phyloP scores from a whole-genome alignment of 2,888 invertebrate genomes.

The Polydrusus cervinus region DNA sequence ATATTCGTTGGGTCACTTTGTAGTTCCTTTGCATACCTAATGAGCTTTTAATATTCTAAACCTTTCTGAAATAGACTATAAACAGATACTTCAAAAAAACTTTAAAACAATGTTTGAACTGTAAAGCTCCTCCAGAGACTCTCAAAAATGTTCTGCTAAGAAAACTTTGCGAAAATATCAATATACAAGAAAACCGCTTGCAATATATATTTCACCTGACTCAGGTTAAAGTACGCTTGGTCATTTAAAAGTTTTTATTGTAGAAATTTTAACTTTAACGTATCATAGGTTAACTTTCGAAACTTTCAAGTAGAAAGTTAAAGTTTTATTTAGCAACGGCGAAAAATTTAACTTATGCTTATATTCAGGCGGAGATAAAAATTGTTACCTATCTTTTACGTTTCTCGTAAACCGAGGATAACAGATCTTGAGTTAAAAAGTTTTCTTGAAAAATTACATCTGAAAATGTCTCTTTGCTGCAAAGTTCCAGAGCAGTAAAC shows the following conservation, averaged over 20 bases:
- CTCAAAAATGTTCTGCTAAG: conserved; percentile 8
- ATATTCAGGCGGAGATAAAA: conserved; percentile 59
- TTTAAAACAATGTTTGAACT: no score
- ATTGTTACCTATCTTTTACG: conserved; percentile 55
- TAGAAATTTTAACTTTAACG: conserved; percentile 61
- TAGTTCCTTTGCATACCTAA: no score
- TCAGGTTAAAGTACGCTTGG: conserved; percentile 60
- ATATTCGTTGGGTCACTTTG: no score
- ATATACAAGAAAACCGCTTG: conserved; percentile 23
- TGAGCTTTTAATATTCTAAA: no score
- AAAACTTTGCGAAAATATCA: conserved; percentile 27
- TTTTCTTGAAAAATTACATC: conserved; percentile 30
- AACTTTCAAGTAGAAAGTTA: conserved; percentile 63
- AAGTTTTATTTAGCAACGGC: conserved; percentile 59
- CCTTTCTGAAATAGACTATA: no score
- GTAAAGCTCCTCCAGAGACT: conserved; percentile 1
- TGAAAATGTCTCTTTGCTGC: neutral
- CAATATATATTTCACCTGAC: conserved; percentile 62
- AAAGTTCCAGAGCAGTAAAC: neutral
- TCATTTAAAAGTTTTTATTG: conserved; percentile 66
- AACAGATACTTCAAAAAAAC: no score
- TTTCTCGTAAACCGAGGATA: conserved; percentile 40
- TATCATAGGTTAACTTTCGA: conserved; percentile 61
- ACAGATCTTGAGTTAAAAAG: conserved; percentile 41
- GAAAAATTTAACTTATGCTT: conserved; percentile 63